These are phyloP conservation scores for Lethenteron camtschaticum DNA, from an alignment of 2,113 vertebrate genomes.

Conservation along the genomic window DNA sequence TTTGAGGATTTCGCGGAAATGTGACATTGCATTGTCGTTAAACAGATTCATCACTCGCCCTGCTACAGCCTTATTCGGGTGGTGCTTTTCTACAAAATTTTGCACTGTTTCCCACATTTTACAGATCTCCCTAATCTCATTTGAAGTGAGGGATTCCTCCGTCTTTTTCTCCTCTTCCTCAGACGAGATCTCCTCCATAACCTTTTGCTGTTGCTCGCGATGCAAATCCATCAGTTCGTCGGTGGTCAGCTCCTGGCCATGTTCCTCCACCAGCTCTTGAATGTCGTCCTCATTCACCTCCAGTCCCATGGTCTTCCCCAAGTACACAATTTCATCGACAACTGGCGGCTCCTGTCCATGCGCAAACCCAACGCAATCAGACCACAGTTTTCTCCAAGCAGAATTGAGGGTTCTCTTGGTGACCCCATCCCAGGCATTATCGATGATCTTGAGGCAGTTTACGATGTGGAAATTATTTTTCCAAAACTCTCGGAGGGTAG, in stretches of 20 bases:
- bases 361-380: not conserved
- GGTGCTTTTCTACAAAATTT: too few relatives aligned
- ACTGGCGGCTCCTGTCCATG: not conserved
- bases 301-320: not conserved
- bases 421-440: conserved; percentile 6
- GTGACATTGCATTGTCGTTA: too few relatives aligned
- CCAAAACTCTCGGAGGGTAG: not conserved
- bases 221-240: conserved; percentile 7
- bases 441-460: not conserved
- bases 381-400: conserved; percentile 7
- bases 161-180: not conserved
- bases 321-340: not conserved
- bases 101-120: too few relatives aligned
- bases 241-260: not conserved
- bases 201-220: conserved; percentile 8
- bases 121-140: too few relatives aligned
- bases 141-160: not conserved
- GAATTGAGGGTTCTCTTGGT: conserved; percentile 3
- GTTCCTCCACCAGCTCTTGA: not conserved
- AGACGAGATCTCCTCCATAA: conserved; percentile 7
- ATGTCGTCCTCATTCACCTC: not conserved
- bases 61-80: too few relatives aligned
- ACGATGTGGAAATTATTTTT: not conserved
- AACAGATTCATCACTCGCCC: too few relatives aligned
- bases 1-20: too few relatives aligned